Evolutionary conservation across 2,797 vertebrate genomes (phyloP).

Genomic region (Cebuella pygmaea): DNA sequence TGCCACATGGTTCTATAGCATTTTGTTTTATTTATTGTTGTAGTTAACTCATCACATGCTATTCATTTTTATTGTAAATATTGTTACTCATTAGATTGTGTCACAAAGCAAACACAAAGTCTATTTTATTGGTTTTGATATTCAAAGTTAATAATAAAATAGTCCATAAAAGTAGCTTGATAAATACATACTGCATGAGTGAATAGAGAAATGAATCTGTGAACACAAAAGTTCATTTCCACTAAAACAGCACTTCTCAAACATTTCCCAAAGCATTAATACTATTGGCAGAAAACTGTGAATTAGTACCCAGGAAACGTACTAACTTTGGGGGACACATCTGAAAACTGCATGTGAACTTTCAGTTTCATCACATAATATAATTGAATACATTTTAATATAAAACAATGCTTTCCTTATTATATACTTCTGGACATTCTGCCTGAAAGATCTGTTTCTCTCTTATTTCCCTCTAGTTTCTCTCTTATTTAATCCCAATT

Average conservation of each 20-base stretch:
- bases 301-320: neutral
- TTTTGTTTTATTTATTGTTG: neutral
- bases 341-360: conserved; percentile 18
- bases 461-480: neutral
- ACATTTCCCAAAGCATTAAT: neutral
- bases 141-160: conserved; percentile 23
- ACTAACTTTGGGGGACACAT: neutral
- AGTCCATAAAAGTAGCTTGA: neutral
- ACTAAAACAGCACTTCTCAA: neutral
- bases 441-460: neutral
- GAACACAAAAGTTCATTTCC: neutral
- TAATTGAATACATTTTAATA: neutral
- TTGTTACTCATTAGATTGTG: neutral
- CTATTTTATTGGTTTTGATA: neutral
- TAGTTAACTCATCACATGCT: neutral
- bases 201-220: neutral
- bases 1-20: neutral
- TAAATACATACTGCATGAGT: neutral
- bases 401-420: neutral
- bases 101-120: neutral
- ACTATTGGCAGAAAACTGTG: neutral
- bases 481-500: neutral
- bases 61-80: conserved; percentile 33
- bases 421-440: neutral
- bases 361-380: neutral